A percentile compares a stretch with the other conserved stretches of the same genome.
Evolutionary conservation across 1,140 invertebrate genomes (phyloP).

Genomic region (Bombus terrestris): DNA sequence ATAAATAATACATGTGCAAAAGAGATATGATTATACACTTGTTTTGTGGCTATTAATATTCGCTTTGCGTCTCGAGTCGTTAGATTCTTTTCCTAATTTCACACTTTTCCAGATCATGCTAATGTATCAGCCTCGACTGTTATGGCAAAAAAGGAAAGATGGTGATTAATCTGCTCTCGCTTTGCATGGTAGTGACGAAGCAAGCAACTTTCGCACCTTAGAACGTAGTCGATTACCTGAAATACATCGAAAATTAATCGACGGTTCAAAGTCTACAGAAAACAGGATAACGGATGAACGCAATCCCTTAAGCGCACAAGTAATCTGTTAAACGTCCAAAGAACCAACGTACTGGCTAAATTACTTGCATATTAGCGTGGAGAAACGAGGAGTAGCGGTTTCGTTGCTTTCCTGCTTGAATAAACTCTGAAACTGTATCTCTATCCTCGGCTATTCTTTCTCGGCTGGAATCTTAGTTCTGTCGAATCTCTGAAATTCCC

Average conservation of each 20-base stretch:
- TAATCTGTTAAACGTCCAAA: neutral
- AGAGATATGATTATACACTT: neutral
- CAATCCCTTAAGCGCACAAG: neutral
- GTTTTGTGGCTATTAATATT: neutral
- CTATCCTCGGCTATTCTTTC: neutral
- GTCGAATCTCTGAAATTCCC: neutral
- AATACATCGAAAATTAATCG: neutral
- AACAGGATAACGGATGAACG: neutral
- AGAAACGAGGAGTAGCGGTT: neutral
- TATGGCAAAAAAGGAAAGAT: neutral
- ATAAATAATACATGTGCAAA: slow-evolving; percentile 7
- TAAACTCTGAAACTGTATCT: neutral
- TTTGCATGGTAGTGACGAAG: slow-evolving; percentile 38
- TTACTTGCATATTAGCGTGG: neutral
- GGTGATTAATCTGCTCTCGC: slow-evolving; percentile 19
- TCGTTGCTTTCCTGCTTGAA: neutral
- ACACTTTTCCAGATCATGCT: slow-evolving; percentile 1
- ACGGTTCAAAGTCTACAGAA: too few relatives aligned
- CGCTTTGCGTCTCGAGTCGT: neutral
- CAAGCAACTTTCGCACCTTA: neutral
- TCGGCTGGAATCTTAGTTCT: neutral
- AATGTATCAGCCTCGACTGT: neutral
- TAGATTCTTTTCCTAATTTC: slow-evolving; percentile 7
- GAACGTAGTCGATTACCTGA: neutral
- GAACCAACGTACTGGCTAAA: neutral